Conservation (phyloP, 2,797 vertebrate species). For the Eospalax fontanierii region DNA sequence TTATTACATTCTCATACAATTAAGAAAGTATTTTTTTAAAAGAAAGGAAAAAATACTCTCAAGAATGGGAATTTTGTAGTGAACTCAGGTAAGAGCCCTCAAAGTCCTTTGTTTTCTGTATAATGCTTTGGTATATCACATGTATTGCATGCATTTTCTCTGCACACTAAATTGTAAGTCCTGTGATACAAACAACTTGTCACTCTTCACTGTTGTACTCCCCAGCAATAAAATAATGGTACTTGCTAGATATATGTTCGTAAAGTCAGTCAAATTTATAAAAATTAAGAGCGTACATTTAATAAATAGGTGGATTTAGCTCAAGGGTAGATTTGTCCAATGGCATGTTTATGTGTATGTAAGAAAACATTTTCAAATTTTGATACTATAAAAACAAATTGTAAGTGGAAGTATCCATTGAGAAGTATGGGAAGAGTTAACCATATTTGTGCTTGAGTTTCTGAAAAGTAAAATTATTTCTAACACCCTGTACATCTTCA, state of each 20-base stretch:
- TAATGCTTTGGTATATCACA: too few relatives aligned
- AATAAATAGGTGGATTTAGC: background rate
- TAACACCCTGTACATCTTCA: background rate
- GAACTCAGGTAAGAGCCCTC: background rate
- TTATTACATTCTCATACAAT: too few relatives aligned
- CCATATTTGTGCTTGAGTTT: background rate
- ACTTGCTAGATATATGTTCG: background rate
- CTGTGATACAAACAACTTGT: too few relatives aligned
- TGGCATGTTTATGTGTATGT: background rate
- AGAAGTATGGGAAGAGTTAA: background rate
- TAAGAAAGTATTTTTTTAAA: too few relatives aligned
- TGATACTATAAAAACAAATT: background rate
- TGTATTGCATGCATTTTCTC: too few relatives aligned
- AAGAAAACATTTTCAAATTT: constrained; percentile 40
- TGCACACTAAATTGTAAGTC: too few relatives aligned
- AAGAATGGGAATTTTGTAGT: background rate
- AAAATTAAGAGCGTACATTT: background rate
- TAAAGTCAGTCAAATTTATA: background rate
- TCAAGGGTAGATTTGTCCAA: background rate
- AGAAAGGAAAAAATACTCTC: background rate
- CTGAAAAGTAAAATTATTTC: constrained; percentile 40
- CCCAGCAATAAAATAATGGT: background rate
- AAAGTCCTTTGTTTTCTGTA: background rate
- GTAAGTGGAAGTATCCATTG: background rate
- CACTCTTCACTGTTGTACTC: background rate